phyloP scores from a whole-genome alignment of 2,888 invertebrate genomes.

The Leucophenga maculata region DNA sequence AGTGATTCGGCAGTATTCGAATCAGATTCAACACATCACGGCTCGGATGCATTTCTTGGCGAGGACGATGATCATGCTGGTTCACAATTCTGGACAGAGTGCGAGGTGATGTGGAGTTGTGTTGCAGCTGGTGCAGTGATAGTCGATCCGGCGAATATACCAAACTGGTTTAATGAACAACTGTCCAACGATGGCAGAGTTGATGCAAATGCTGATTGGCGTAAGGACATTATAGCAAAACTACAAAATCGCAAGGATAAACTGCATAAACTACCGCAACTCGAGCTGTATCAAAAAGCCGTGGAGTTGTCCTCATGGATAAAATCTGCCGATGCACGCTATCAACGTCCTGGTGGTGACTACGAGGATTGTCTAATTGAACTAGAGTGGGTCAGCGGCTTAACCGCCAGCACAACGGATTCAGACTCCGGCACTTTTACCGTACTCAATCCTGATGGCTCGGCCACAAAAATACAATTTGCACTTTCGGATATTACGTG shows the following conservation, averaged over 20 bases:
- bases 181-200: conserved; percentile 73
- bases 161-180: conserved; percentile 84
- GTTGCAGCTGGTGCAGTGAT: conserved; percentile 86
- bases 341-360: conserved; percentile 74
- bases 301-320: conserved; percentile 90
- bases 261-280: conserved; percentile 72
- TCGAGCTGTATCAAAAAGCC: conserved; percentile 81
- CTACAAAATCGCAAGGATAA: conserved; percentile 76
- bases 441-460: conserved; percentile 84
- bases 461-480: conserved; percentile 81
- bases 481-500: conserved; percentile 84
- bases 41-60: conserved; percentile 83
- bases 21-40: conserved; percentile 78
- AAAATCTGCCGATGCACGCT: conserved; percentile 85
- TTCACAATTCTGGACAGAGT: conserved; percentile 84
- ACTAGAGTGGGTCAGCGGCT: conserved; percentile 84
- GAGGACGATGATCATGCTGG: conserved; percentile 80
- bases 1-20: conserved; percentile 87
- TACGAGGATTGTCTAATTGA: conserved; percentile 86
- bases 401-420: conserved; percentile 53
- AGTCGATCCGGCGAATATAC: conserved; percentile 81
- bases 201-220: conserved; percentile 83
- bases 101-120: conserved; percentile 86
- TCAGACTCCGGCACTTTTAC: conserved; percentile 79
- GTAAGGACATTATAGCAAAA: conserved; percentile 80